A percentile compares a stretch with the other conserved stretches of the same genome.
These are phyloP conservation scores for Agrochola litura DNA, from an alignment of 2,888 invertebrate genomes.

Conservation along the genomic window DNA sequence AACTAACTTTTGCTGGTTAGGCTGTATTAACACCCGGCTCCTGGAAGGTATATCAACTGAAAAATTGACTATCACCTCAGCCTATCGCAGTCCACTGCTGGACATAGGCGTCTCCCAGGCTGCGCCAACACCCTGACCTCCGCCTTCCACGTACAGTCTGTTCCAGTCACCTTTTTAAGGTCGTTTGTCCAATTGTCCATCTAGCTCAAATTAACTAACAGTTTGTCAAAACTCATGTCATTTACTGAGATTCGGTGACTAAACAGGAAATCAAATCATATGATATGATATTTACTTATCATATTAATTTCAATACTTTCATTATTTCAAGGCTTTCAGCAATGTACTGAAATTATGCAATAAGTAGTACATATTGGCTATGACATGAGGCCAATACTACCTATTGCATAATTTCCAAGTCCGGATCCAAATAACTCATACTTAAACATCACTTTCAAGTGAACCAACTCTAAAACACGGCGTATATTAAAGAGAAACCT, in stretches of 20 bases:
- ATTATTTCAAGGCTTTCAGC: neutral
- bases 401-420: neutral
- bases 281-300: neutral
- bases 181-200: too few relatives aligned
- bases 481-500: conserved; percentile 39
- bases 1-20: too few relatives aligned
- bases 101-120: too few relatives aligned
- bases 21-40: too few relatives aligned
- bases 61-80: too few relatives aligned
- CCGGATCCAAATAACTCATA: conserved; percentile 19
- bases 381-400: neutral
- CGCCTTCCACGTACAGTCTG: too few relatives aligned
- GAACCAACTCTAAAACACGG: neutral
- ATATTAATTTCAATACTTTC: neutral
- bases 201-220: neutral
- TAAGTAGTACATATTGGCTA: too few relatives aligned
- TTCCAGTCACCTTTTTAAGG: too few relatives aligned
- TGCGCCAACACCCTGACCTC: too few relatives aligned
- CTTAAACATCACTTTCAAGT: conserved; percentile 12
- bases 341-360: too few relatives aligned
- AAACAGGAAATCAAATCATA: neutral
- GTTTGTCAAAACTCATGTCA: neutral
- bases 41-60: too few relatives aligned
- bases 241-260: neutral
- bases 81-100: too few relatives aligned